Base-by-base conservation (phyloP, 2,797 vertebrate species). In the Decapterus maruadsi region DNA sequence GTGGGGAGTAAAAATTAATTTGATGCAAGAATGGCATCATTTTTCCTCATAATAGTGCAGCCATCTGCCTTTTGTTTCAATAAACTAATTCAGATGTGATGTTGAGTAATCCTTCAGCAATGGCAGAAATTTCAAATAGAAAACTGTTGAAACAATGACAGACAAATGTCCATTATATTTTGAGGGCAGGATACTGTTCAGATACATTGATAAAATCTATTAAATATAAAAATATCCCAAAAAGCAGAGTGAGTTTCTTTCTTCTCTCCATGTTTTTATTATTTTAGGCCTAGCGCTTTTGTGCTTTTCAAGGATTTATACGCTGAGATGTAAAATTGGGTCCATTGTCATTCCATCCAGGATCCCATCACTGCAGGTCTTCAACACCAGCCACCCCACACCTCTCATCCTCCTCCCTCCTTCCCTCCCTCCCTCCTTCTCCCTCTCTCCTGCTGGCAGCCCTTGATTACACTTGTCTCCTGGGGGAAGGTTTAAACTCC, bases 381-480 rank as follows among this genome's bases (percentile, higher is more conserved):
- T 64, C 60, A 72, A 31, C 77, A 69, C 54, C 72, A 82, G 62
- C 84, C 72, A 59, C 48, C 83, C 68, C 66, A 64, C 78, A 61
- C 77, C 73, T 84, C 82, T 78, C 72, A 53, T 68, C 77, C 72
- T 61, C 74, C 72, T 22, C 66, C 61, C 71, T 57, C 59, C 48
- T 46, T 12, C 50, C 62, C 6, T 45, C 34, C 7, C 34, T 8
- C 34, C 34, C 34, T 34, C 31, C 26, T 26, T 34, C 68, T 63
- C 54, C 51, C 68, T 62, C 86, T 67, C 83, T 77, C 77, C 79
- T 68, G 82, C 87, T 88, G 84, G 87, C 91, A 90, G 90, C 79
- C 77, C 90, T 89, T 95, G 93, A 95, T 95, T 96, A 94, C 92
- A 81, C 84, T 78, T 11, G 79, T 92, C 87, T 94, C 93, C 81